Evolutionary conservation across 2,113 vertebrate species (phyloP).

Genomic region (Crotophaga sulcirostris): DNA sequence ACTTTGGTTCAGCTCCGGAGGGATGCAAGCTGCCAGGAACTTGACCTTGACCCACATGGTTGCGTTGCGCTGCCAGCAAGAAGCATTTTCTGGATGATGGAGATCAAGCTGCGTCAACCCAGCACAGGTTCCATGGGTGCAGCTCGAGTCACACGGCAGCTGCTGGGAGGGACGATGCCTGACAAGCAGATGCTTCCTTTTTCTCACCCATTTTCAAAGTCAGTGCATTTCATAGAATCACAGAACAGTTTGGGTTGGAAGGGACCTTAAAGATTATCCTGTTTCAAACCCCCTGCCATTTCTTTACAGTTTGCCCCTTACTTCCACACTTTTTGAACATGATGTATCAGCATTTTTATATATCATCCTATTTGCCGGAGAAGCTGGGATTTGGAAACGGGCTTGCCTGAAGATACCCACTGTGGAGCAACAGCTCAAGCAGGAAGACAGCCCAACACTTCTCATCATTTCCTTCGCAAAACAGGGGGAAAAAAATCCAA

Average conservation of each 20-base stretch:
- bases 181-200: rapidly evolving
- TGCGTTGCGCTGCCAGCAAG: not conserved
- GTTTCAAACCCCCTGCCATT: too few species aligned
- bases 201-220: not conserved
- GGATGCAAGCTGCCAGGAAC: not conserved
- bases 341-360: not conserved
- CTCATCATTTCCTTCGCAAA: not conserved
- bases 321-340: not conserved
- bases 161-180: rapidly evolving
- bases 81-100: not conserved
- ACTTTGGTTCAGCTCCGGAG: not conserved
- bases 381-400: not conserved
- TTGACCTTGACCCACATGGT: conserved; percentile 21
- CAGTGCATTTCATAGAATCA: not conserved
- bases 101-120: not conserved
- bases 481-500: not conserved
- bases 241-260: too few species aligned
- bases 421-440: rapidly evolving
- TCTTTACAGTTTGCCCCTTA: not conserved
- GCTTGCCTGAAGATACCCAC: not conserved
- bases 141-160: rapidly evolving
- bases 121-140: not conserved
- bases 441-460: not conserved
- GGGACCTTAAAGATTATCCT: too few species aligned
- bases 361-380: not conserved